Evolutionary conservation across 2,113 vertebrate species (phyloP), one percentile per base, ranked within the genome.

Genomic region (Progne subis): DNA sequence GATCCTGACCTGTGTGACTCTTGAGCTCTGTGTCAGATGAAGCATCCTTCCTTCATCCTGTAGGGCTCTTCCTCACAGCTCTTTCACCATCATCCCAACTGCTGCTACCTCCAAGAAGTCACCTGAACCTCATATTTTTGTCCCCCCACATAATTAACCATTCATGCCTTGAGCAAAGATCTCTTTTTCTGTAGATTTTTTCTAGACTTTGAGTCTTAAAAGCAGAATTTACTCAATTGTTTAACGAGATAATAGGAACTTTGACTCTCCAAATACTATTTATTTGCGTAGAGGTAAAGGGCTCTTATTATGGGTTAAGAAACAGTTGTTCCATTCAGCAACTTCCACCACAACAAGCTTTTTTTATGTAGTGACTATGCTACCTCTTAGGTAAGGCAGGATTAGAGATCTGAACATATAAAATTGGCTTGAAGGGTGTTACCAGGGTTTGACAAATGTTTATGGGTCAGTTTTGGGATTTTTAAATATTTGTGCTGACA

Each of bases 81-180:
- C 26, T 32, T 82, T 56, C 29, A 69, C 17, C 17, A 7, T 20
- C 11, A 52, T 78, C 47, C 20, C 57, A 3, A 18, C 10, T 68
- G 13, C 31, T 32, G 5, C 26, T 64, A 18, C 9, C 17, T 89
- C 20, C 15, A 15, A 55, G 37, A 56, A 1, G 0, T 74, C 34
- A 56, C 24, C 53, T 46, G 21, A 83, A 31, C 18, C 67, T 18
- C 5, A 2, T 32, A 21, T 63, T 74, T 61, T 46, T 32, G 9
- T 28, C 21, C 12, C 24, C 7, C 6, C 6, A 12, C 10, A 8
- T 6, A 65, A 52, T 9, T 24, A 41, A 16, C 2, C 5, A 1
- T 79, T 75, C 14, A 24, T 5, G 2, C 12, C 24, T 76, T 31
- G 31, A 46, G 5, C 29, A 32, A 14, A 14, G 21, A 46, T 34